phyloP scores from a whole-genome alignment of 2,888 invertebrate genomes.

The Drosophila mimica region DNA sequence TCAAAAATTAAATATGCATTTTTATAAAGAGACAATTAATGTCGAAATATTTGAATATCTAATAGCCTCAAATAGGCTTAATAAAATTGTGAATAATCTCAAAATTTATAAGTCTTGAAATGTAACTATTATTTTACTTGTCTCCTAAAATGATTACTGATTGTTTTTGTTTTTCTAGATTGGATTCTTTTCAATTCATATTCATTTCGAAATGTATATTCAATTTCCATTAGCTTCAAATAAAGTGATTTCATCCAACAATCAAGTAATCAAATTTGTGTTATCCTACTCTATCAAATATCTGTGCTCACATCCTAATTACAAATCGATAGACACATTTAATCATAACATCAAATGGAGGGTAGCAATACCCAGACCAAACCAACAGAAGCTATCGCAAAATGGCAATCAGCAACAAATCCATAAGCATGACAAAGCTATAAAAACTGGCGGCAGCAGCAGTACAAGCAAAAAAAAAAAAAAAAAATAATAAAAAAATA shows the following conservation, averaged over 20 bases:
- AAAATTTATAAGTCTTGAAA: background rate
- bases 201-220: constrained; percentile 27
- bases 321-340: constrained; percentile 73
- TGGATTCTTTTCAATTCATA: constrained; percentile 13
- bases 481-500: constrained; percentile 25
- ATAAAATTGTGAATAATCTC: background rate
- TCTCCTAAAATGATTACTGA: background rate
- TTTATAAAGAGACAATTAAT: background rate
- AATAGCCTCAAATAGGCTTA: background rate
- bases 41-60: background rate
- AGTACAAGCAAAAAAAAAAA: constrained; percentile 25
- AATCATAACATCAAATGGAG: constrained; percentile 47
- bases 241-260: constrained; percentile 38
- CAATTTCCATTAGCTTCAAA: constrained; percentile 41
- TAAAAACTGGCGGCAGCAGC: constrained; percentile 58
- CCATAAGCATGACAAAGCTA: constrained; percentile 76
- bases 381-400: constrained; percentile 57
- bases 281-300: constrained; percentile 28
- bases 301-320: constrained; percentile 41
- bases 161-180: background rate
- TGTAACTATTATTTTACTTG: background rate
- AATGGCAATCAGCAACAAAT: constrained; percentile 74
- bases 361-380: constrained; percentile 30
- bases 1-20: background rate
- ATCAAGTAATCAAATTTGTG: constrained; percentile 46